Percentiles rank a stretch among this genome's conserved stretches.
Conservation (phyloP, 2,888 invertebrate genomes). For the Hirtodrosophila histrioides region DNA sequence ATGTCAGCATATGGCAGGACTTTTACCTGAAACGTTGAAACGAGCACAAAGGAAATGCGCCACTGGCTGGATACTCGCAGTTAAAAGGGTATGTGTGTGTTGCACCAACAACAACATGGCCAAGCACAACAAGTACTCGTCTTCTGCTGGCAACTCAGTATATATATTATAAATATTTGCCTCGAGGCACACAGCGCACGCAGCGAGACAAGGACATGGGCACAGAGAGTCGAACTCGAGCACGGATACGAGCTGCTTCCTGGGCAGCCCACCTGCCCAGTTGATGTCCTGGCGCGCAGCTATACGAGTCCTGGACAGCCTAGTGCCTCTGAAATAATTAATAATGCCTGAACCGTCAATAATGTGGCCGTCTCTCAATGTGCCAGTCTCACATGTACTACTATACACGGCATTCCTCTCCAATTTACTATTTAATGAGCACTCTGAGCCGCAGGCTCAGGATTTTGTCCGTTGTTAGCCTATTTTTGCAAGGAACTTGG, state of each 20-base stretch:
- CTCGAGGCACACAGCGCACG: conserved; percentile 34
- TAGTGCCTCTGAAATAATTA: conserved; percentile 57
- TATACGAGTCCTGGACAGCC: conserved; percentile 6
- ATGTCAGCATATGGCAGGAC: conserved; percentile 51
- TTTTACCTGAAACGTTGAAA: conserved; percentile 46
- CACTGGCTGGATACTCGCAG: conserved; percentile 27
- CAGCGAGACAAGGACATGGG: conserved; percentile 40
- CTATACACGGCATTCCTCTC: background rate
- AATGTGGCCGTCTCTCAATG: conserved; percentile 43
- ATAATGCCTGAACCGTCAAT: conserved; percentile 57
- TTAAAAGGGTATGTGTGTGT: conserved; percentile 26
- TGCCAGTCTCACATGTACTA: background rate
- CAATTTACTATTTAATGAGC: conserved; percentile 63
- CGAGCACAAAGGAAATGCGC: conserved; percentile 36
- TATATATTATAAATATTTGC: conserved; percentile 52
- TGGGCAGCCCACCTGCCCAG: conserved; percentile 18
- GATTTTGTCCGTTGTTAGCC: conserved; percentile 14
- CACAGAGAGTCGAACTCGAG: conserved; percentile 17
- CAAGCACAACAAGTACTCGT: conserved; percentile 32
- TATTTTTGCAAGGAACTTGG: conserved; percentile 38
- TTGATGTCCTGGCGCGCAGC: conserved; percentile 18
- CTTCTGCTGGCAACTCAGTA: conserved; percentile 28
- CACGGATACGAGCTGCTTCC: conserved; percentile 29
- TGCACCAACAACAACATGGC: conserved; percentile 37
- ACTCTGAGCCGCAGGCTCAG: conserved; percentile 36